Evolutionary conservation across 1,140 invertebrate genomes (phyloP), one percentile per base, ranked within the genome.

Genomic region (Copidosoma floridanum): DNA sequence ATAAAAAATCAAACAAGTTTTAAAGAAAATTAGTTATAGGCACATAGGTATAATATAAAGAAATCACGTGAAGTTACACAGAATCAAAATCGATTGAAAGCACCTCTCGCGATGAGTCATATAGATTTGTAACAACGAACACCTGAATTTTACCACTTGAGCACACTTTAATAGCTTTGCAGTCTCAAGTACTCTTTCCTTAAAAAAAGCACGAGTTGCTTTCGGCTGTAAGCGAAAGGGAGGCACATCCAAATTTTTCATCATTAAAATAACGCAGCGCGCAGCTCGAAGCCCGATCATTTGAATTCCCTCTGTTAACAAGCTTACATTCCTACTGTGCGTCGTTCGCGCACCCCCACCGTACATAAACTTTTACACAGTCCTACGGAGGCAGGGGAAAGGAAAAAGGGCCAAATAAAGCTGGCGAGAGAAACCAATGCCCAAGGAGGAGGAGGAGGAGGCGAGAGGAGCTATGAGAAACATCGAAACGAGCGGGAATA

Each of bases 231-330:
- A n/a, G n/a, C n/a, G 18, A 40, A 40, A 40, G 4, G 3, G 37
- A 40, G n/a, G n/a, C n/a, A n/a, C n/a, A n/a, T n/a, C n/a, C n/a
- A n/a, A 37, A 54, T 21, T 54, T 48, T 40, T 61, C 41, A 23
- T 54, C 58, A 41, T 61, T 61, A 61, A 61, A 61, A 61, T 61
- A 61, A 61, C 35, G 16, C 27, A 23, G 57, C 7, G 35, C 21
- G 6, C 18, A 5, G 29, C 29, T 32, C 6, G 6, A 32, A 32
- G 29, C 29, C 29, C 6, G 24, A 12, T 23, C 46, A 52, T 47
- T 46, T 26, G 41, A 56, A 56, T 62, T 62, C 53, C 46, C 53
- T 62, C 52, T 62, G 60, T 62, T 62, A 62, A 62, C 60, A 57
- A 62, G 56, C 38, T 8, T 56, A 48, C 54, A 61, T 61, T 62